Evolutionary conservation across 2,797 vertebrate species (phyloP).

Genomic region (Podarcis lilfordi): DNA sequence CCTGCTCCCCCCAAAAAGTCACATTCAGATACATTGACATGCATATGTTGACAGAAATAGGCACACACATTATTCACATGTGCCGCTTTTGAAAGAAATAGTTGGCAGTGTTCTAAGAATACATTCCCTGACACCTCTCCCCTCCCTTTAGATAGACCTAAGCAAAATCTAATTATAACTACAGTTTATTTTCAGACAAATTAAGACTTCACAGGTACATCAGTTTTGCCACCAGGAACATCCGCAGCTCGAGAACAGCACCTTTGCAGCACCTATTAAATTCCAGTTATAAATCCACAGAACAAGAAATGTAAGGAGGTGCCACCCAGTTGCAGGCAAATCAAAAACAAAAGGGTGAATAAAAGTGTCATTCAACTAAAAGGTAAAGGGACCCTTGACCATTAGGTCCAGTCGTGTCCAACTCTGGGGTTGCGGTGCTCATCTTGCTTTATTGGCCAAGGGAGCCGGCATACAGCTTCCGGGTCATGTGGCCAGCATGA

Average conservation of each 20-base stretch:
- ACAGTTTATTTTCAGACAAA: constrained; percentile 7
- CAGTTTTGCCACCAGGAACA: background rate
- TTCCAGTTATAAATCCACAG: background rate
- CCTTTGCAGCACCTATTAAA: background rate
- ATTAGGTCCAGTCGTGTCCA: no score
- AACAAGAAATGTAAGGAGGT: background rate
- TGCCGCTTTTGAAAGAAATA: background rate
- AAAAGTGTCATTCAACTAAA: background rate
- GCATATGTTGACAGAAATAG: background rate
- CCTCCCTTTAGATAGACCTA: background rate
- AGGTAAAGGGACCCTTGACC: no score
- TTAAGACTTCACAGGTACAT: constrained; percentile 27
- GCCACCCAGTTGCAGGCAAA: background rate
- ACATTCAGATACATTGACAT: background rate
- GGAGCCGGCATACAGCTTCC: no score
- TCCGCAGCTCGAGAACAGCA: background rate
- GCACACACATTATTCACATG: background rate
- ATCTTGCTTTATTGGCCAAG: no score
- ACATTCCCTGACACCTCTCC: background rate
- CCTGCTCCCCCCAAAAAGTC: no score
- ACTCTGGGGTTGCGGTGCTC: no score
- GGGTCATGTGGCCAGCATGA: no score
- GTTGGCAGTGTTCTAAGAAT: background rate
- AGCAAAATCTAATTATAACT: background rate
- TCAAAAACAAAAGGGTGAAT: background rate